These are phyloP conservation scores for Cheilosia pagana DNA, from an alignment of 2,888 invertebrate species.

Conservation along the genomic window DNA sequence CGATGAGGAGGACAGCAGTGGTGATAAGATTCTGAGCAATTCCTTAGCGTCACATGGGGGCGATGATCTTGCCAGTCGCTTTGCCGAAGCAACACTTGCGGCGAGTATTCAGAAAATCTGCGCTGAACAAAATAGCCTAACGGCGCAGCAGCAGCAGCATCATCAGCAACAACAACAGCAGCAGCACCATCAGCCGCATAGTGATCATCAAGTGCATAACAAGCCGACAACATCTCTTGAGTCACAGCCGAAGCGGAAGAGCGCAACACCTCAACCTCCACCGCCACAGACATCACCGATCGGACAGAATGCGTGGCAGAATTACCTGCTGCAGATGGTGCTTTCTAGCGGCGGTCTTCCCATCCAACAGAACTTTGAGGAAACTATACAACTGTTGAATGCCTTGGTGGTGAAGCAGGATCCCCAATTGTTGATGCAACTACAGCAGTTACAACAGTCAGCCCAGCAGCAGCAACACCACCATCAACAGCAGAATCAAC, in stretches of 20 bases:
- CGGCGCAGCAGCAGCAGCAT: conserved; percentile 57
- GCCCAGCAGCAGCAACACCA: conserved; percentile 78
- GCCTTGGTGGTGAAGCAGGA: conserved; percentile 79
- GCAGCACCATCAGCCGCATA: conserved; percentile 14
- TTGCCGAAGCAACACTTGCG: conserved; percentile 77
- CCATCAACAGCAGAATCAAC: conserved; percentile 65
- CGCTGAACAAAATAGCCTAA: conserved; percentile 78
- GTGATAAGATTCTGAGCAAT: conserved; percentile 83
- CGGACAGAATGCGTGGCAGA: conserved; percentile 71
- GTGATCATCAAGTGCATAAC: conserved; percentile 12
- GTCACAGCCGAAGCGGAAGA: conserved; percentile 48
- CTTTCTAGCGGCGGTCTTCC: conserved; percentile 79
- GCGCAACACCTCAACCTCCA: conserved; percentile 56
- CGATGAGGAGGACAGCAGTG: conserved; percentile 84
- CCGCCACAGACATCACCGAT: conserved; percentile 73
- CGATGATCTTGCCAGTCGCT: conserved; percentile 77
- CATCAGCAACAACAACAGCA: conserved; percentile 31
- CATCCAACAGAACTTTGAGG: conserved; percentile 77
- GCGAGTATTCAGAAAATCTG: conserved; percentile 77
- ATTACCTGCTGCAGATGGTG: conserved; percentile 81
- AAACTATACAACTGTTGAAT: conserved; percentile 80
- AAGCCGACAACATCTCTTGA: conserved; percentile 46
- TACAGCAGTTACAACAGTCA: conserved; percentile 77
- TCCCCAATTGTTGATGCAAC: conserved; percentile 78
- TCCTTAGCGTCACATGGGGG: conserved; percentile 78